Evolutionary conservation across 2,888 invertebrate species (phyloP).

Genomic region (Falcaria lacertinaria): DNA sequence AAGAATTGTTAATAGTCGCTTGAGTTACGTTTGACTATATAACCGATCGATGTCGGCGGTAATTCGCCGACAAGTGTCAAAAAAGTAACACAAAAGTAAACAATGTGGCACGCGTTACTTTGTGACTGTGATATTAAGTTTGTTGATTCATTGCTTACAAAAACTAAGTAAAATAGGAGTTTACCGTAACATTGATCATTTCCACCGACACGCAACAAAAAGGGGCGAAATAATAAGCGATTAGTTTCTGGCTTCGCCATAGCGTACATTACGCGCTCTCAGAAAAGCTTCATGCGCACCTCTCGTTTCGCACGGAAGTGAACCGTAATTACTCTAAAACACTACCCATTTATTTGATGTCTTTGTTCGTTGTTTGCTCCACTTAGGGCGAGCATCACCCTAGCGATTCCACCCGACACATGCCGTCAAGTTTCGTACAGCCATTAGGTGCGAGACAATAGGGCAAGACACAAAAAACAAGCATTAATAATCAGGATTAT

Average conservation of each 20-base stretch:
- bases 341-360: conserved; percentile 80
- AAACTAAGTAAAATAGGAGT: conserved; percentile 40
- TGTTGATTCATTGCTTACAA: conserved; percentile 41
- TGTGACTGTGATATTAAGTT: conserved; percentile 34
- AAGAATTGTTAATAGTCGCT: conserved; percentile 55
- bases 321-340: conserved; percentile 79
- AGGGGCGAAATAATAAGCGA: conserved; percentile 57
- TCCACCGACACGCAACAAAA: conserved; percentile 54
- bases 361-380: conserved; percentile 78
- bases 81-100: conserved; percentile 19
- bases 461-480: conserved; percentile 71
- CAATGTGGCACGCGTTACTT: conserved; percentile 32
- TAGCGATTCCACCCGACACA: conserved; percentile 68
- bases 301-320: conserved; percentile 73
- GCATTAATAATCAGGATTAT: conserved; percentile 77
- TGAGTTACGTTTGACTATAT: conserved; percentile 30
- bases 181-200: conserved; percentile 53
- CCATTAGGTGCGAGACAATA: conserved; percentile 71
- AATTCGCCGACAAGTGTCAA: conserved; percentile 25
- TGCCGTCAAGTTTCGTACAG: conserved; percentile 63
- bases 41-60: conserved; percentile 29
- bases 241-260: conserved; percentile 48
- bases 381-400: conserved; percentile 75
- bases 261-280: conserved; percentile 40
- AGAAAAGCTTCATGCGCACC: conserved; percentile 59